Evolutionary conservation across 2,888 invertebrate species (phyloP).

Genomic region (Xanthia togata): DNA sequence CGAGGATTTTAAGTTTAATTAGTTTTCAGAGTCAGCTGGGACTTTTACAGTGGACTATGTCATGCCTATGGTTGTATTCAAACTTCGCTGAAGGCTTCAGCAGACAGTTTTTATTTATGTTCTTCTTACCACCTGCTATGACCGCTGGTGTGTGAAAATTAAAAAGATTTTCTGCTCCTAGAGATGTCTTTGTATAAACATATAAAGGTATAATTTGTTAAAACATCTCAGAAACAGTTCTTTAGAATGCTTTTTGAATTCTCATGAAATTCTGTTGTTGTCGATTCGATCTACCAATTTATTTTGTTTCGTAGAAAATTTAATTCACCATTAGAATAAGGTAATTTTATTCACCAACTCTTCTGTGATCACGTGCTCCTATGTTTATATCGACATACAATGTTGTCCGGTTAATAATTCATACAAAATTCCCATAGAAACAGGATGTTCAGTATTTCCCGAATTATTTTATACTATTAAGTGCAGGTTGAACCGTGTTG

Average conservation of each 20-base stretch:
- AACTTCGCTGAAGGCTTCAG: constrained; percentile 22
- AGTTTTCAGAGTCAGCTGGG: constrained; percentile 39
- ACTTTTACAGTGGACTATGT: constrained; percentile 5
- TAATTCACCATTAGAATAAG: not conserved
- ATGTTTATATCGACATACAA: not conserved
- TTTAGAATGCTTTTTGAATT: not conserved
- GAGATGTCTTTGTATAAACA: not conserved
- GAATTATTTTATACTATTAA: too few relatives aligned
- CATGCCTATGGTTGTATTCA: not conserved
- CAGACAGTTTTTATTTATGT: constrained; percentile 12
- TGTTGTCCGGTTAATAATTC: too few relatives aligned
- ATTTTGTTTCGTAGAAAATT: constrained; percentile 1
- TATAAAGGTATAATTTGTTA: not conserved
- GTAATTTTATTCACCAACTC: not conserved
- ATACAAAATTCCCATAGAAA: too few relatives aligned
- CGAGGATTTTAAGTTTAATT: constrained; percentile 56
- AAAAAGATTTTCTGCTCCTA: not conserved
- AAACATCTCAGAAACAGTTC: not conserved
- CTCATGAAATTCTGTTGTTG: not conserved
- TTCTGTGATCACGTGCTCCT: not conserved
- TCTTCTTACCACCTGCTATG: not conserved
- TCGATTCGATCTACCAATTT: not conserved
- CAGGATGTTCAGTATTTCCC: too few relatives aligned
- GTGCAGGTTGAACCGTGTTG: too few relatives aligned
- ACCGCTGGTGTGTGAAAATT: not conserved